Percentiles rank a stretch among this genome's conserved stretches.
Conservation (phyloP, 2,113 vertebrate genomes). For the Ciconia maguari region DNA sequence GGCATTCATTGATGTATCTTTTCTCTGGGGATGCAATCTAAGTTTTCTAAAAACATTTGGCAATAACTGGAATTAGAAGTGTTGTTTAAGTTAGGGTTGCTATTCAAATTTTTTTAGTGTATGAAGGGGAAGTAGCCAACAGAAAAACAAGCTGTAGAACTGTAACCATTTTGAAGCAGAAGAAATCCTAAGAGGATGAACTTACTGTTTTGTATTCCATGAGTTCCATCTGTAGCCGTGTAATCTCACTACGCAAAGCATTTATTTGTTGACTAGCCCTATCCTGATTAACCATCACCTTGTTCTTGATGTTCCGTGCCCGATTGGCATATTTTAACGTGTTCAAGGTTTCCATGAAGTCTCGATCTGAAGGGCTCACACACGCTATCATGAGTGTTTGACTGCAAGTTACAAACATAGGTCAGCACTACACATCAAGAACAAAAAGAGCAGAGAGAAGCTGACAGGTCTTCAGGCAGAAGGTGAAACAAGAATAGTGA, state of each 20-base stretch:
- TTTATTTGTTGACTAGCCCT: conserved; percentile 95
- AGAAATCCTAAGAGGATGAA: neutral
- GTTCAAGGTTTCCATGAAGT: conserved; percentile 99
- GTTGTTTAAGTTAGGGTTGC: neutral
- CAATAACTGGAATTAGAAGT: neutral
- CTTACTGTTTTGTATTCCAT: conserved; percentile 97
- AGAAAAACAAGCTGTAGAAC: neutral
- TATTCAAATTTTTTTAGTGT: neutral
- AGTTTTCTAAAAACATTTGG: neutral
- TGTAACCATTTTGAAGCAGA: neutral
- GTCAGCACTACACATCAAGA: neutral
- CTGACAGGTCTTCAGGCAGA: neutral
- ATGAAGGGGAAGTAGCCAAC: neutral
- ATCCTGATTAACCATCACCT: conserved; percentile 96
- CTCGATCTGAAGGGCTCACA: conserved; percentile 94
- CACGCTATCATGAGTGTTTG: conserved; percentile 98
- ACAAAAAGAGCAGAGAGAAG: neutral
- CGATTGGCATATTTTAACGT: conserved; percentile 94
- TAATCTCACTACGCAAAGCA: conserved; percentile 89
- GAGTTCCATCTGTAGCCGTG: conserved; percentile 95
- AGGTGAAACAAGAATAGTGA: neutral
- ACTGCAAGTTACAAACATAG: conserved; percentile 71
- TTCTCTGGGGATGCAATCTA: neutral
- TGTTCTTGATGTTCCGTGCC: conserved; percentile 98
- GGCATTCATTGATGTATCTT: neutral